Evolutionary conservation across 2,888 invertebrate genomes (phyloP), one percentile per base, ranked within the genome.

Genomic region (Camponotus fellah): DNA sequence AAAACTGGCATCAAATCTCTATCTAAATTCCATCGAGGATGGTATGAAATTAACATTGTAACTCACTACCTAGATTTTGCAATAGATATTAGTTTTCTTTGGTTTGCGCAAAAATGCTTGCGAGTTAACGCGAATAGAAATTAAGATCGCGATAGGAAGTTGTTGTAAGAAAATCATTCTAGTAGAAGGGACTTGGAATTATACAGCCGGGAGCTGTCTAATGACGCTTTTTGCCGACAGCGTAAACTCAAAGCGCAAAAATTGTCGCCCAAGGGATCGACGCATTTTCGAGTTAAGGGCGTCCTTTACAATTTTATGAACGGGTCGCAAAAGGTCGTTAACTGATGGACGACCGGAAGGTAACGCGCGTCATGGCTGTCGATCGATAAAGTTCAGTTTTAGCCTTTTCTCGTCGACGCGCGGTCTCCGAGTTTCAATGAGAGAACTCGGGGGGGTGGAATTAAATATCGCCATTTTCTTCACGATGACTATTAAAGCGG

Each of bases 341-440:
- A 62, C 81, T 46, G 75, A 62, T 43, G 14, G 32, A 60, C 62
- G 49, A 49, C 49, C 40, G 76, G 76, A 76, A 76, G 21, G 62
- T 26, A 37, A 40, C 8, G 49, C 62, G 69, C 58, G 34, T 58
- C 58, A 60, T 14, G 43, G 43, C 9, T 10, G 62, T n/a, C 49
- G 77, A 74, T 81, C 81, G 64, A 81, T 81, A 62, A 32, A 40
- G 49, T 76, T 56, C 53, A 64, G 64, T 43, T 17, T 14, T 6
- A n/a, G 26, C n/a, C 26, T 71, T 37, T 32, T 37, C 14, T 46
- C 12, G n/a, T 8, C 62, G 43, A 26, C 8, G 10, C 34, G 21
- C 9, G 26, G 56, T 3, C 40, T 62, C n/a, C n/a, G 40, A 1
- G 53, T 34, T 43, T 43, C 32, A 12, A 60, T 56, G 58, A 46